phyloP scores from a whole-genome alignment of 2,797 vertebrate species.

The Diplodus sargus region DNA sequence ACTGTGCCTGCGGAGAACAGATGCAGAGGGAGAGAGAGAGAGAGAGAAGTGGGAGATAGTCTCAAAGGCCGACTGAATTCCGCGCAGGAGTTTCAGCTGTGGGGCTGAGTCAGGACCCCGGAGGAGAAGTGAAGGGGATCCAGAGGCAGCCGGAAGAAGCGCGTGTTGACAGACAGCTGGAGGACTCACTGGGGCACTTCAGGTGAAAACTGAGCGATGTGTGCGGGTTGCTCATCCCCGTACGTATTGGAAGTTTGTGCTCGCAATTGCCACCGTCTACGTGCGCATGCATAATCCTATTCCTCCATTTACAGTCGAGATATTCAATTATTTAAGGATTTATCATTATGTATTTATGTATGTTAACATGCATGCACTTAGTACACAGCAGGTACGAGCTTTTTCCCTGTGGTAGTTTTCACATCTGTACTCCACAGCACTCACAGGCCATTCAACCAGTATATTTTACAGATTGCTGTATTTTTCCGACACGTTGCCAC shows the following conservation, averaged over 20 bases:
- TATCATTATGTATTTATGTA: not conserved
- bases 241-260: not conserved
- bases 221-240: slow-evolving; percentile 10
- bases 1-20: slow-evolving; percentile 87
- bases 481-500: not conserved
- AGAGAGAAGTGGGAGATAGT: slow-evolving; percentile 31
- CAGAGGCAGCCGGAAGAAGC: slow-evolving; percentile 15
- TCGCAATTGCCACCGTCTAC: not conserved
- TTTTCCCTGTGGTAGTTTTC: not conserved
- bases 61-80: slow-evolving; percentile 16
- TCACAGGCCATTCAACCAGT: not conserved
- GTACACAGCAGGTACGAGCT: not conserved
- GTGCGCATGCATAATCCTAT: not conserved
- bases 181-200: not conserved
- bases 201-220: not conserved
- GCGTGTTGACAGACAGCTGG: not conserved
- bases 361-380: not conserved
- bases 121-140: slow-evolving; percentile 25
- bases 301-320: not conserved
- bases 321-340: not conserved
- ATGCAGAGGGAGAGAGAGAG: slow-evolving; percentile 28
- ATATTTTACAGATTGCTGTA: not conserved
- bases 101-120: slow-evolving; percentile 17
- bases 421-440: not conserved
- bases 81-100: not conserved